phyloP scores from a whole-genome alignment of 2,888 invertebrate species.

The Ectemnius cavifrons region DNA sequence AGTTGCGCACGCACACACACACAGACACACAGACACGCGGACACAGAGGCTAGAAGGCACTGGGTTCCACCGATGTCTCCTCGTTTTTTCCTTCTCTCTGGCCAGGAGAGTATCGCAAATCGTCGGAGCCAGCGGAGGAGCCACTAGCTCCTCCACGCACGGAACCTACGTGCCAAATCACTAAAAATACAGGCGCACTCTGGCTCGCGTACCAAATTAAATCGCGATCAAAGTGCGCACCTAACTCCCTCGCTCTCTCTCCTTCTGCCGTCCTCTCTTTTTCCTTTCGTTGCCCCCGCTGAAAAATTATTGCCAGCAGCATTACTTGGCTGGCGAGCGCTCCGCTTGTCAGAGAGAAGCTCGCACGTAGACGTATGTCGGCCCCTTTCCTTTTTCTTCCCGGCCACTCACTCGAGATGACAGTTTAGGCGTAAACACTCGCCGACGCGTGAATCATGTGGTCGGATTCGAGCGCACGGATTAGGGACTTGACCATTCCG shows the following conservation, averaged over 20 bases:
- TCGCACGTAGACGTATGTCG: no score
- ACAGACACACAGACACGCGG: not conserved
- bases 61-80: not conserved
- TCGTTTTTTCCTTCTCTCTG: not conserved
- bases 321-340: no score
- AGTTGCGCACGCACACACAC: no score
- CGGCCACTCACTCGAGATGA: no score
- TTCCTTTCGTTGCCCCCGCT: no score
- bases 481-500: no score
- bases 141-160: not conserved
- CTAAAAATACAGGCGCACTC: slow-evolving; percentile 60
- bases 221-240: slow-evolving; percentile 44
- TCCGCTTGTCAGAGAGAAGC: no score
- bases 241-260: no score
- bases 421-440: no score
- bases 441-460: not conserved
- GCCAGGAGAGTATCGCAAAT: not conserved
- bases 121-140: not conserved
- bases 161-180: slow-evolving; percentile 58
- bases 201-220: slow-evolving; percentile 61
- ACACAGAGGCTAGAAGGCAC: not conserved
- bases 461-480: not conserved
- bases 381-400: no score
- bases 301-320: no score
- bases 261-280: no score